Evolutionary conservation across 2,113 vertebrate genomes (phyloP).

Genomic region (Chionis minor): DNA sequence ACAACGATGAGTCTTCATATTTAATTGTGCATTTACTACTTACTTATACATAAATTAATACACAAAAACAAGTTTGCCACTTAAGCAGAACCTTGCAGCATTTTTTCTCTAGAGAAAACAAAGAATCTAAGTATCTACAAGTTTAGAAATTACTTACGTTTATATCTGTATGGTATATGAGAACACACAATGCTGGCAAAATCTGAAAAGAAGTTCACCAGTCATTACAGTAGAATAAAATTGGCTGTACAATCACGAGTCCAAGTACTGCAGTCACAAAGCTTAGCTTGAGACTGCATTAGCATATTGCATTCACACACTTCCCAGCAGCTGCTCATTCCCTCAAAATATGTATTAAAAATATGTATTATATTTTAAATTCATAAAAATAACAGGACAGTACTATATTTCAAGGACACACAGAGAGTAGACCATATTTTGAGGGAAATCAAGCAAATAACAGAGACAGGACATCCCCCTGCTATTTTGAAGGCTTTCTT

Average conservation of each 20-base stretch:
- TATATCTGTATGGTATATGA: constrained; percentile 98
- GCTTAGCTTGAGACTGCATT: not conserved
- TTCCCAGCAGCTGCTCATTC: not conserved
- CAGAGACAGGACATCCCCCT: not conserved
- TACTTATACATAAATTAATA: not conserved
- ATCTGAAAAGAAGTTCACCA: constrained; percentile 83
- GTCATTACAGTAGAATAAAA: constrained; percentile 40
- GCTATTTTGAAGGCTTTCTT: not conserved
- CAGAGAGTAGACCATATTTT: not conserved
- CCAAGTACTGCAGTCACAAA: not conserved
- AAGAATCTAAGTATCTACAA: not conserved
- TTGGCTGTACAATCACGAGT: not conserved
- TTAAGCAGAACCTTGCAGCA: not conserved
- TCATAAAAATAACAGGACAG: not conserved
- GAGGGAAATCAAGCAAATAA: not conserved
- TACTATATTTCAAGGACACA: not conserved
- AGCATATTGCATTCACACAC: not conserved
- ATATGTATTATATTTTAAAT: not conserved
- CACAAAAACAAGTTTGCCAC: not conserved
- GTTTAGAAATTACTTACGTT: constrained; percentile 86
- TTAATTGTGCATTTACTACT: not conserved
- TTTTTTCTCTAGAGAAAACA: not conserved
- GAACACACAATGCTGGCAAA: constrained; percentile 95
- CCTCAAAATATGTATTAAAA: not conserved
- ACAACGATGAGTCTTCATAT: not conserved